Base-by-base conservation (phyloP, 2,888 invertebrate species). In the Drosophila atroscutellata region DNA sequence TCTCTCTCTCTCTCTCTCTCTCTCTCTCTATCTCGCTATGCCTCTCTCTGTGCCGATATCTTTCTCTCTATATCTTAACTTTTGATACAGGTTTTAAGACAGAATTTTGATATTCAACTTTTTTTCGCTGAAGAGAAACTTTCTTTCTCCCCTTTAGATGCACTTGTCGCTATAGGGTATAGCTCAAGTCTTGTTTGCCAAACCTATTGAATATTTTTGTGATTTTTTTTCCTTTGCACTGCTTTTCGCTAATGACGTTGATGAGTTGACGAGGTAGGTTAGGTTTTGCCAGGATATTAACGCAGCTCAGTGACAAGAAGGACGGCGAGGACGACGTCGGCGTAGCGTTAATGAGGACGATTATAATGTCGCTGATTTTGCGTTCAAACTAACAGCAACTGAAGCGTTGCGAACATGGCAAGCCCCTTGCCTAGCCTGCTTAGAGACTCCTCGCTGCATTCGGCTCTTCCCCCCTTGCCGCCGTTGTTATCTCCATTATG, bases 351-450 rank as follows among this genome's bases (percentile, higher is more conserved):
- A 86, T 86, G 86, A 89, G 87, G 87, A 86, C 86, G 86, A 86
- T 86, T 86, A 86, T 86, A 86, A 89, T 90, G 87, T 87, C 86
- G 82, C 90, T 90, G 90, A 90, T 89, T 90, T 90, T 82, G 89
- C 85, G 89, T 90, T 82, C 76, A 89, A 80, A 87, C 89, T 89
- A 81, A 86, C 87, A 77, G 87, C 89, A 78, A 83, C 76, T 81
- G 87, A 80, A 76, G 79, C 75, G 77, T 50, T 70, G 70, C 36
- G 62, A 68, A 58, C 54, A 45, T 42, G 18, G 37, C 50, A 11
- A n/a, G 9, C 18, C 42, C 58, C 62, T 34, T 3, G 45, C 20
- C 42, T 5, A 11, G 20, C 42, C 20, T 45, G 45, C 45, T 20
- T 45, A 15, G 45, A 24, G 45, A 2, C 15, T 45, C 45, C 45